Percentiles rank a stretch among this genome's conserved stretches.
Evolutionary conservation across 2,113 vertebrate species (phyloP).

Genomic region (Eurystomus gularis): DNA sequence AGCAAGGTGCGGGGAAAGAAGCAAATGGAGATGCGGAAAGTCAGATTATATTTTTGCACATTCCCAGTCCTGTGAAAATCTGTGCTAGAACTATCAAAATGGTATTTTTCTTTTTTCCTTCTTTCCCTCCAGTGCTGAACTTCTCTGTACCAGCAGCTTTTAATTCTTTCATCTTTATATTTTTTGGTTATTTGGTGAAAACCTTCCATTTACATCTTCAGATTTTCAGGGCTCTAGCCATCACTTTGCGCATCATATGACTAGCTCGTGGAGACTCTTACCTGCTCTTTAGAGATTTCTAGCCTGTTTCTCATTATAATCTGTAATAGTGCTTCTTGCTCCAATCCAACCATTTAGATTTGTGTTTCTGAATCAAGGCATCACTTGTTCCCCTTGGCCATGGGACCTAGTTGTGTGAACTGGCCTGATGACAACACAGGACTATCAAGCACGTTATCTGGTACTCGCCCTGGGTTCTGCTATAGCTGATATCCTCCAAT

Average conservation of each 20-base stretch:
- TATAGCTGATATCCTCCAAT: background rate
- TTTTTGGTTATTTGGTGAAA: background rate
- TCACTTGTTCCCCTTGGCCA: background rate
- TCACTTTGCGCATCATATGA: background rate
- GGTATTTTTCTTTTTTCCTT: background rate
- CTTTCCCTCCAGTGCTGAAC: background rate
- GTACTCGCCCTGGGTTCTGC: background rate
- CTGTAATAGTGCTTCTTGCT: background rate
- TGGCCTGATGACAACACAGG: background rate
- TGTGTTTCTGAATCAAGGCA: background rate
- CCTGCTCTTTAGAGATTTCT: background rate
- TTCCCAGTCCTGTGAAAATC: background rate
- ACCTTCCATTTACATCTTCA: background rate
- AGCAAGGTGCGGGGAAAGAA: background rate
- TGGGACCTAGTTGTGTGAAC: background rate
- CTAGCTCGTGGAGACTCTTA: background rate
- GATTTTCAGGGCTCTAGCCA: background rate
- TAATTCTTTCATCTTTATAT: background rate
- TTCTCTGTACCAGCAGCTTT: background rate
- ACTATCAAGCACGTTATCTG: background rate
- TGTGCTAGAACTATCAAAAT: background rate
- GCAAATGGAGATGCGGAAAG: background rate
- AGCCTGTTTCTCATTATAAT: background rate
- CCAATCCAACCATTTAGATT: background rate
- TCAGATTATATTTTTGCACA: background rate